These are phyloP conservation scores for Phylloscopus collybita DNA, from an alignment of 2,797 vertebrate genomes.

Conservation along the genomic window DNA sequence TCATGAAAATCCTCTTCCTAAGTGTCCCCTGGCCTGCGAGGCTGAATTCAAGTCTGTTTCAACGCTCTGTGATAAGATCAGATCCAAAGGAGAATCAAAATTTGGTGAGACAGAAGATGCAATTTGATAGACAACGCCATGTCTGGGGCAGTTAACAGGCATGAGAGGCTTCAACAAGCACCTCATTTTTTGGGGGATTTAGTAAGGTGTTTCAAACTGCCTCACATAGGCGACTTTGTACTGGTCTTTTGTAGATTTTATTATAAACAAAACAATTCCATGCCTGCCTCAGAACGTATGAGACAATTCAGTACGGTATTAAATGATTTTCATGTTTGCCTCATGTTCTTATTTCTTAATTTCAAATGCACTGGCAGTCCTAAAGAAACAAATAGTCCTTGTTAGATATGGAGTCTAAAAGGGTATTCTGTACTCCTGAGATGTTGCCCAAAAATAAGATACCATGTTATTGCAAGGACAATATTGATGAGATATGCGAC, in stretches of 20 bases:
- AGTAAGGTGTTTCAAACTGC: background rate
- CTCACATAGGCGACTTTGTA: background rate
- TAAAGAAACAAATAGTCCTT: background rate
- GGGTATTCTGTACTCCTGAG: background rate
- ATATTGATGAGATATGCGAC: background rate
- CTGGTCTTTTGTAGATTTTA: background rate
- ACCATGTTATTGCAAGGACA: background rate
- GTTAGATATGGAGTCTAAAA: background rate
- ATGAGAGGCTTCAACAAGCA: background rate
- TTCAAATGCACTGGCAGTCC: background rate
- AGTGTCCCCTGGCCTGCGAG: background rate
- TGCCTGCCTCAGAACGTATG: background rate
- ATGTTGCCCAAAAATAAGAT: background rate
- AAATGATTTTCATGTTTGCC: background rate
- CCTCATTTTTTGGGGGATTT: background rate
- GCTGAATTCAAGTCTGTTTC: background rate
- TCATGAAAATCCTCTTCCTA: background rate
- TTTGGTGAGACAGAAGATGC: background rate
- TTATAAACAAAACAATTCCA: background rate
- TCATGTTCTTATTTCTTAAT: background rate
- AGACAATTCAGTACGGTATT: background rate
- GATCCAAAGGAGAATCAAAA: background rate
- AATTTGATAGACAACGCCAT: background rate
- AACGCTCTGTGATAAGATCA: rapidly evolving
- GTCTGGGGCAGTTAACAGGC: background rate